Conservation (phyloP, 2,888 invertebrate genomes). For the Apamea anceps region DNA sequence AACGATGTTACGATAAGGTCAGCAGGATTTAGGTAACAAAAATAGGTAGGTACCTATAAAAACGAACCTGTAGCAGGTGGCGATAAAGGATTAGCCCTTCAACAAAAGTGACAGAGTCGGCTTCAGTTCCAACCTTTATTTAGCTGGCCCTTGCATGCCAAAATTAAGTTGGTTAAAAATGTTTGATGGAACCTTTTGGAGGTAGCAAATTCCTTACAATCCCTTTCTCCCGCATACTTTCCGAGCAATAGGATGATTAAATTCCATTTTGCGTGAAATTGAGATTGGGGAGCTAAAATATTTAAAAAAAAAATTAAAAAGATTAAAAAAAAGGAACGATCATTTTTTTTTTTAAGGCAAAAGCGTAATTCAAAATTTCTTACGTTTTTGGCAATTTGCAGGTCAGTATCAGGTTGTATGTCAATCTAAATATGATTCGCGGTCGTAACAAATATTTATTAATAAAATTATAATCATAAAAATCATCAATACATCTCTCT, state of each 20-base stretch:
- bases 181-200: slow-evolving; percentile 10
- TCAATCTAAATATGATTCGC: too few relatives aligned
- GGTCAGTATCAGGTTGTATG: too few relatives aligned
- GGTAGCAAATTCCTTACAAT: slow-evolving; percentile 34
- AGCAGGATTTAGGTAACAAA: slow-evolving; percentile 35
- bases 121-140: slow-evolving; percentile 38
- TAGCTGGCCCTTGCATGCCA: slow-evolving; percentile 31
- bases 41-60: slow-evolving; percentile 4
- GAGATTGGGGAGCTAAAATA: slow-evolving; percentile 17
- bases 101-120: slow-evolving; percentile 37
- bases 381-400: too few relatives aligned
- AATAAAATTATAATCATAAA: too few relatives aligned
- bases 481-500: too few relatives aligned
- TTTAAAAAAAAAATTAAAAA: slow-evolving; percentile 16
- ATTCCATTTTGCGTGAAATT: slow-evolving; percentile 37
- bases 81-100: slow-evolving; percentile 56
- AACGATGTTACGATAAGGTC: slow-evolving; percentile 51
- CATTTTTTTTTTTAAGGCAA: slow-evolving; percentile 12
- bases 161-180: slow-evolving; percentile 57
- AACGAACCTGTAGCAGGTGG: slow-evolving; percentile 50
- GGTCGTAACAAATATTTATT: too few relatives aligned
- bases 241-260: slow-evolving; percentile 11
- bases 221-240: slow-evolving; percentile 27
- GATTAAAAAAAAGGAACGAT: neutral
- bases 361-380: too few relatives aligned